Percentiles rank a stretch among this genome's conserved stretches.
These are phyloP conservation scores for Chrysocyon brachyurus DNA, from an alignment of 2,797 vertebrate species.

Conservation along the genomic window DNA sequence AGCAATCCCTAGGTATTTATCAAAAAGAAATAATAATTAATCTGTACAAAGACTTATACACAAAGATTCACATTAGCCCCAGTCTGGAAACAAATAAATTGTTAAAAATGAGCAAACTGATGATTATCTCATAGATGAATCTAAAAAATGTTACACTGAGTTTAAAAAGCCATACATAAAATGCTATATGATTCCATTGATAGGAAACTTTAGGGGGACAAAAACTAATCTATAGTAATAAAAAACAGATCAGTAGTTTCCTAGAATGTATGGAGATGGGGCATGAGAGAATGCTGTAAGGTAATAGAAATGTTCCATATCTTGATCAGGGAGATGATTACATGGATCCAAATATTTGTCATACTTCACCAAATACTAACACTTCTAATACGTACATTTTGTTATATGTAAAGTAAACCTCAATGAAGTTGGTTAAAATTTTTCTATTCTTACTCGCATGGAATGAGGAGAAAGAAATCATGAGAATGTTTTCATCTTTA, in stretches of 20 bases:
- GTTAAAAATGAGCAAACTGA: neutral
- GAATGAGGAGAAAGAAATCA: neutral
- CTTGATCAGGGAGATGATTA: neutral
- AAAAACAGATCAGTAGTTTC: neutral
- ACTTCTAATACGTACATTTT: neutral
- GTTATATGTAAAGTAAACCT: neutral
- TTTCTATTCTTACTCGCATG: neutral
- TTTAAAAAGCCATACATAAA: neutral
- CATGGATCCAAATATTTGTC: neutral
- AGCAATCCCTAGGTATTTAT: neutral
- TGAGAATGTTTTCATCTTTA: neutral
- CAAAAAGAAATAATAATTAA: neutral
- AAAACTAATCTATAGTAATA: neutral
- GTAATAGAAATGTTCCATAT: neutral
- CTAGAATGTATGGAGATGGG: neutral
- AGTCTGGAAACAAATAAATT: constrained; percentile 40
- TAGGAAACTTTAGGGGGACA: neutral
- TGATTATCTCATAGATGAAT: neutral
- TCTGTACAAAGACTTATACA: neutral
- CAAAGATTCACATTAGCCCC: neutral
- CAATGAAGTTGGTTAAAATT: neutral
- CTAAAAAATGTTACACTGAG: neutral
- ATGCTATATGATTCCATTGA: neutral
- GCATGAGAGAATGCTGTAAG: neutral
- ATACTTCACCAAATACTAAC: neutral